Evolutionary conservation across 2,888 invertebrate genomes (phyloP).

Genomic region (Lithodes maja): DNA sequence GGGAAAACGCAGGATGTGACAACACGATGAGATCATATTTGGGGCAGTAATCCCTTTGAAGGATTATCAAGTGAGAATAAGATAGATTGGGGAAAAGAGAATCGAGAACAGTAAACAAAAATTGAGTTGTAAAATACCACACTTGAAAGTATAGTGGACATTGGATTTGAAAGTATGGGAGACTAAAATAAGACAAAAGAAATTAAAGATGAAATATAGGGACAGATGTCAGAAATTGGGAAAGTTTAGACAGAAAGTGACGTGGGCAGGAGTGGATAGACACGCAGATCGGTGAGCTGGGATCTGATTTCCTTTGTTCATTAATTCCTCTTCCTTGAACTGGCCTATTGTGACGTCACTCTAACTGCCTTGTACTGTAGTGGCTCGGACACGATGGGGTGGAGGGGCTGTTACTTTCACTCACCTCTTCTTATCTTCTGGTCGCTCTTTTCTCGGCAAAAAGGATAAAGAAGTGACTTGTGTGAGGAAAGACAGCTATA

Average conservation of each 20-base stretch:
- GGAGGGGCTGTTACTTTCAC: not conserved
- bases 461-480: not conserved
- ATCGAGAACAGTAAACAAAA: no score
- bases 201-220: no score
- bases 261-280: not conserved
- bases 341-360: no score
- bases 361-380: no score
- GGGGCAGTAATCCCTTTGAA: slow-evolving; percentile 3
- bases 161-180: not conserved
- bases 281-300: not conserved
- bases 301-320: not conserved
- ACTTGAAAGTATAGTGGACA: not conserved
- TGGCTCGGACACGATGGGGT: not conserved
- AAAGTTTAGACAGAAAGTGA: no score
- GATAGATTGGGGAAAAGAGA: not conserved
- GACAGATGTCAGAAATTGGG: no score
- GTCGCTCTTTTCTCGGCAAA: not conserved
- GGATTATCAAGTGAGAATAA: not conserved
- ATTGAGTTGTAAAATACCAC: no score
- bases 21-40: slow-evolving; percentile 6
- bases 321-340: no score
- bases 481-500: no score
- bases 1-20: not conserved
- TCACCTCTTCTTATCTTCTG: not conserved
- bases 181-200: no score